Conservation (phyloP, 1,140 invertebrate genomes). For the Telenomus remus region DNA sequence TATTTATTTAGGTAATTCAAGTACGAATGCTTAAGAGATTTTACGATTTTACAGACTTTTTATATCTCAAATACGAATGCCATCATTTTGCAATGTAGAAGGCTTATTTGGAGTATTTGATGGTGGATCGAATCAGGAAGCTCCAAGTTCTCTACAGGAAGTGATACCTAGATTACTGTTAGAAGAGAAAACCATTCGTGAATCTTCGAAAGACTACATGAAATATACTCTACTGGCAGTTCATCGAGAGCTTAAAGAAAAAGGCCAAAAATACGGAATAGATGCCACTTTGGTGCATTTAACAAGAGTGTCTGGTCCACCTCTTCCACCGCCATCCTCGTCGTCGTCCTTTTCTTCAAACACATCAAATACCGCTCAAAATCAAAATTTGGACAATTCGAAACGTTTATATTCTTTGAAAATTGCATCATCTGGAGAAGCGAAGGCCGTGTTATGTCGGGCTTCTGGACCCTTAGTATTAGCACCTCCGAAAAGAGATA, state of each 20-base stretch:
- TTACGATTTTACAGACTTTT: conserved; percentile 78
- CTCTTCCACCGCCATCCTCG: conserved; percentile 44
- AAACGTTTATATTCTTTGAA: conserved; percentile 77
- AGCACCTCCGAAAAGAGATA: conserved; percentile 76
- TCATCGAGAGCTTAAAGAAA: conserved; percentile 84
- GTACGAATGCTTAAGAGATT: too few species aligned
- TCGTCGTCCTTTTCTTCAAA: conserved; percentile 32
- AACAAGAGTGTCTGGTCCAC: conserved; percentile 75
- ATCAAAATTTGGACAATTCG: conserved; percentile 46
- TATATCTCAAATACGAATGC: conserved; percentile 85
- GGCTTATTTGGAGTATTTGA: conserved; percentile 89
- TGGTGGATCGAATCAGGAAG: conserved; percentile 81
- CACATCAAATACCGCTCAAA: conserved; percentile 8
- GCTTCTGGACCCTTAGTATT: conserved; percentile 78
- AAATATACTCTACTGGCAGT: conserved; percentile 87
- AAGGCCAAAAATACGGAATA: conserved; percentile 81
- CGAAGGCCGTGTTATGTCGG: conserved; percentile 82
- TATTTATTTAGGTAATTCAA: too few species aligned
- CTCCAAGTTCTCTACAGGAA: conserved; percentile 82
- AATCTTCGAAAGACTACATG: conserved; percentile 86
- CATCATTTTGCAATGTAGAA: conserved; percentile 85
- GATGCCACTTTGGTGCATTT: conserved; percentile 85
- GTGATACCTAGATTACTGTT: conserved; percentile 84
- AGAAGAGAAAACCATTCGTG: conserved; percentile 86
- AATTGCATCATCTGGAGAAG: conserved; percentile 84